A percentile compares a stretch with the other conserved stretches of the same genome.
phyloP scores from a whole-genome alignment of 1,140 invertebrate genomes.

The Drosophila pseudoananassae region DNA sequence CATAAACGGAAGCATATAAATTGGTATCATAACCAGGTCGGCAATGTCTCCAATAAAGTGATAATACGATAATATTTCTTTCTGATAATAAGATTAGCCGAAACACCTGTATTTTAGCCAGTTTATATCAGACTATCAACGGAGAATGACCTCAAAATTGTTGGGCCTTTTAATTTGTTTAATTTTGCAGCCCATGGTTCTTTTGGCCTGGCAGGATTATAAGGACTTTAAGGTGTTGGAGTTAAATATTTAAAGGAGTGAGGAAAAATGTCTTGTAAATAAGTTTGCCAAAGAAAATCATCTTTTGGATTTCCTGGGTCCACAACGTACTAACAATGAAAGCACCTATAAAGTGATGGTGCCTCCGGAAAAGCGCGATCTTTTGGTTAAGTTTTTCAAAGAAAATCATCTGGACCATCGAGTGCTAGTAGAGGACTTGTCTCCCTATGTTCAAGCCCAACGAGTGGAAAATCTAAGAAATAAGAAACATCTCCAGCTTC shows the following conservation, averaged over 20 bases:
- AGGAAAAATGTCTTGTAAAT: constrained; percentile 19
- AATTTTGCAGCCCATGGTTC: constrained; percentile 19
- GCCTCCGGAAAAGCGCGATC: constrained; percentile 52
- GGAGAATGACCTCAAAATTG: constrained; percentile 37
- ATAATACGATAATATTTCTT: constrained; percentile 41
- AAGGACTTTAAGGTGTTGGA: constrained; percentile 68
- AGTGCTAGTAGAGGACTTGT: constrained; percentile 77
- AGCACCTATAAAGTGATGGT: constrained; percentile 70
- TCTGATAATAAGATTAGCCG: constrained; percentile 13
- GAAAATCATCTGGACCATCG: constrained; percentile 48
- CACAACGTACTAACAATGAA: constrained; percentile 12
- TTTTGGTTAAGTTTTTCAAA: constrained; percentile 55
- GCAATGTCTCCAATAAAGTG: constrained; percentile 61
- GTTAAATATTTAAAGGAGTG: constrained; percentile 6
- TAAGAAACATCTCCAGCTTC: constrained; percentile 28
- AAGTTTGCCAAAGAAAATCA: constrained; percentile 21
- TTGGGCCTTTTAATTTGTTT: constrained; percentile 19
- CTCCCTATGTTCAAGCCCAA: constrained; percentile 33
- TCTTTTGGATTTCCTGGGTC: constrained; percentile 45
- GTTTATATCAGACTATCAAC: constrained; percentile 25
- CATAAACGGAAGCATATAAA: constrained; percentile 67
- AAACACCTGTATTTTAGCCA: constrained; percentile 21
- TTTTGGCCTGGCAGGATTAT: constrained; percentile 65
- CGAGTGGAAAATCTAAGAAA: constrained; percentile 42
- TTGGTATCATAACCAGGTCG: constrained; percentile 47